A percentile compares a stretch with the other conserved stretches of the same genome.
Evolutionary conservation across 2,113 vertebrate genomes (phyloP).

Genomic region (Corapipo altera): DNA sequence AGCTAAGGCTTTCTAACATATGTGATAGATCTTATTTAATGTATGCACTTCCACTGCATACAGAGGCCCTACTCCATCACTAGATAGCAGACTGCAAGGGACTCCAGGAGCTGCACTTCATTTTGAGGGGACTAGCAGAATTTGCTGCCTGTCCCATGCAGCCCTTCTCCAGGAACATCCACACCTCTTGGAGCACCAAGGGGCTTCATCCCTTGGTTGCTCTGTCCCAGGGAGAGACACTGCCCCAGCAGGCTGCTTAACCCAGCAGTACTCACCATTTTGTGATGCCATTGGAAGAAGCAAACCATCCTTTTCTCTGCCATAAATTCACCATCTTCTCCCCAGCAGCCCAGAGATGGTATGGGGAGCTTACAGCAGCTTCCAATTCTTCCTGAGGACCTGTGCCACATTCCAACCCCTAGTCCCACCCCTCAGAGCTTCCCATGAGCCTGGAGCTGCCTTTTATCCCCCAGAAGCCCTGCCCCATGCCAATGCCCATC

Average conservation of each 20-base stretch:
- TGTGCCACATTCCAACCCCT: accelerated
- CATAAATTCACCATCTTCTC: not conserved
- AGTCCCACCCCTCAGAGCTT: not conserved
- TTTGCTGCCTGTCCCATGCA: not conserved
- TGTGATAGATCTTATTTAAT: not conserved
- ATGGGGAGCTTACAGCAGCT: not conserved
- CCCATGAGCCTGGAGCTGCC: accelerated
- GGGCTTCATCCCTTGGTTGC: not conserved
- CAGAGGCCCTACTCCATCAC: not conserved
- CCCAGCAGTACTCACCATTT: not conserved
- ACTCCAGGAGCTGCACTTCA: not conserved
- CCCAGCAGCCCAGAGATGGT: not conserved
- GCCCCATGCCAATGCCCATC: not conserved
- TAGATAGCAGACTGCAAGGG: not conserved
- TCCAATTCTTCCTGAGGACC: not conserved
- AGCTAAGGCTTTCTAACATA: not conserved
- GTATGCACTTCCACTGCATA: not conserved
- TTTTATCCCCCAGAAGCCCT: not conserved
- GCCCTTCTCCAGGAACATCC: not conserved
- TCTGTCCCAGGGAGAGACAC: not conserved
- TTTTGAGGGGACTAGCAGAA: not conserved
- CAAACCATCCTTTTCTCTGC: not conserved
- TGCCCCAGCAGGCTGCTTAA: not conserved
- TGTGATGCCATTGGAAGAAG: not conserved
- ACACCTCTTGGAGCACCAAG: not conserved